Conservation (phyloP, 2,113 vertebrate genomes). For the Pelvicachromis taeniatus region DNA sequence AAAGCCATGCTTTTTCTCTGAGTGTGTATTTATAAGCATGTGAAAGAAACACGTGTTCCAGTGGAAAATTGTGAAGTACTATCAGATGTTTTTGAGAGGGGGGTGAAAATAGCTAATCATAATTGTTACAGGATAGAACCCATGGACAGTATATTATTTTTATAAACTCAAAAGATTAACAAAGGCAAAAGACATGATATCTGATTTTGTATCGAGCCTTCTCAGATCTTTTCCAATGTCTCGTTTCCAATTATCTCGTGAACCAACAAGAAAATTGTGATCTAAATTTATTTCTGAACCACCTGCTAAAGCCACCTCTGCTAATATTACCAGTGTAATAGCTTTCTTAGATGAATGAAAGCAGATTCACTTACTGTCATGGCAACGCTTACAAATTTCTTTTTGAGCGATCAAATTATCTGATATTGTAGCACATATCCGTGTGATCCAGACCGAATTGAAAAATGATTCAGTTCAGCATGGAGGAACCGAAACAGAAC, state of each 20-base stretch:
- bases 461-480: conserved; percentile 8
- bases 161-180: not conserved
- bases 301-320: not conserved
- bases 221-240: not conserved
- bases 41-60: not conserved
- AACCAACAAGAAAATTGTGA: not conserved
- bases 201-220: not conserved
- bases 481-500: conserved; percentile 6
- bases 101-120: not conserved
- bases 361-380: not conserved
- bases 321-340: conserved; percentile 1
- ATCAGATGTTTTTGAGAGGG: not conserved
- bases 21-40: not conserved
- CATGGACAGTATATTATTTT: not conserved
- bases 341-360: not conserved
- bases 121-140: not conserved
- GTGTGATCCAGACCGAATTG: not conserved
- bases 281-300: not conserved
- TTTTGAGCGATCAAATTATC: not conserved
- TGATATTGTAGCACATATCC: not conserved
- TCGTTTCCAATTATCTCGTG: not conserved
- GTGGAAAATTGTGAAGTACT: not conserved
- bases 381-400: not conserved
- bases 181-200: not conserved
- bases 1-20: not conserved